Percentiles rank a stretch among this genome's conserved stretches.
These are phyloP conservation scores for Oxytorus armatus DNA, from an alignment of 2,888 invertebrate species.

Conservation along the genomic window DNA sequence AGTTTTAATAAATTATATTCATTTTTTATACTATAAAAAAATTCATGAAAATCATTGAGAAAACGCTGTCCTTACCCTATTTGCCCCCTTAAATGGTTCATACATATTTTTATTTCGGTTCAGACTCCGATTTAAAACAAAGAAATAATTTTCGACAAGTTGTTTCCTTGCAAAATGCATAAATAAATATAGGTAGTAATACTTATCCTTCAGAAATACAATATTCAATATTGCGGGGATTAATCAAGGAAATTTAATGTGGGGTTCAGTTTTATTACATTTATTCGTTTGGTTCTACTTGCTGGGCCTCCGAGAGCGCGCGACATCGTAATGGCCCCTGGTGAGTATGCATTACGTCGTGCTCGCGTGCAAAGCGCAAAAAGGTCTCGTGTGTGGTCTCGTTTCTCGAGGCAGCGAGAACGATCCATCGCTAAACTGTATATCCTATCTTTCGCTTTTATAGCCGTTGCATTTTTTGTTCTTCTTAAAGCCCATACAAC, in stretches of 20 bases:
- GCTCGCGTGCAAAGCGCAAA: constrained; percentile 71
- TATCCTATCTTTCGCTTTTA: constrained; percentile 35
- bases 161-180: too few relatives aligned
- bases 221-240: not conserved
- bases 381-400: constrained; percentile 72
- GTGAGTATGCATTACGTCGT: constrained; percentile 73
- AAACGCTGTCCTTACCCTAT: too few relatives aligned
- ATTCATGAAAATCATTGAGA: too few relatives aligned
- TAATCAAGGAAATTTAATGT: constrained; percentile 1
- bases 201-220: too few relatives aligned
- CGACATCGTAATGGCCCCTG: constrained; percentile 65
- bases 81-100: too few relatives aligned
- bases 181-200: too few relatives aligned
- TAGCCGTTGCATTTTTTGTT: constrained; percentile 37
- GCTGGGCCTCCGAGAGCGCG: not conserved
- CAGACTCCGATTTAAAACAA: too few relatives aligned
- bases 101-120: too few relatives aligned
- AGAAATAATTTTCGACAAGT: too few relatives aligned
- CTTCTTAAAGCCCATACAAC: constrained; percentile 19
- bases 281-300: constrained; percentile 1
- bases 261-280: not conserved
- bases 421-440: constrained; percentile 1
- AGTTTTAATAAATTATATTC: too few relatives aligned
- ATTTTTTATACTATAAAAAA: too few relatives aligned
- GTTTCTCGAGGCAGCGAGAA: constrained; percentile 27